These are phyloP conservation scores for Accipiter minullus DNA, from an alignment of 2,797 vertebrate species.

Conservation along the genomic window DNA sequence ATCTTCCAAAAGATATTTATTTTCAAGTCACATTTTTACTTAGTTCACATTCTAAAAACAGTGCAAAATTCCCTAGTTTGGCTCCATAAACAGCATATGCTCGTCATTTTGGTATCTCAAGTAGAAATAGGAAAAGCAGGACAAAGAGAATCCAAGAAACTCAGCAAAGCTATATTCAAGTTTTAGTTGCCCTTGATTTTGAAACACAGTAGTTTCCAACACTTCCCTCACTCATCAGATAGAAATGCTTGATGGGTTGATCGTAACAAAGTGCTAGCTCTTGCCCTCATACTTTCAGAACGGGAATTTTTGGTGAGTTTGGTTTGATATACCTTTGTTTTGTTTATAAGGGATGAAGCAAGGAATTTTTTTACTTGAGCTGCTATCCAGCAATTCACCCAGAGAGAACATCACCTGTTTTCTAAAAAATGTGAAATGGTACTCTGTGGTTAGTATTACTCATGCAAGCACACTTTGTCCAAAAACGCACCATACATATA, in stretches of 20 bases:
- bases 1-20: background rate
- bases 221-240: background rate
- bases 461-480: background rate
- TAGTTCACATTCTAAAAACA: background rate
- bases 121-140: background rate
- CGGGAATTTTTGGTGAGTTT: background rate
- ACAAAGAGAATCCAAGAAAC: background rate
- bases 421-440: background rate
- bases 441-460: background rate
- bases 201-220: background rate
- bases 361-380: background rate
- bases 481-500: background rate
- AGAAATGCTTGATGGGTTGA: background rate
- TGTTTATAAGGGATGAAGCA: background rate
- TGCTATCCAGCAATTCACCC: background rate
- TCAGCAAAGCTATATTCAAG: background rate
- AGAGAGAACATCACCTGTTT: background rate
- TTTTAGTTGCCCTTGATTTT: background rate
- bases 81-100: background rate
- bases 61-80: background rate
- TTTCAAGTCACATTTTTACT: background rate
- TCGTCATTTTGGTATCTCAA: background rate
- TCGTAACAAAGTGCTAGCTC: background rate
- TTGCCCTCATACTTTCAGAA: background rate
- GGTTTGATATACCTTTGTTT: background rate